Conservation (phyloP, 2,888 invertebrate species). For the Villa cingulata region DNA sequence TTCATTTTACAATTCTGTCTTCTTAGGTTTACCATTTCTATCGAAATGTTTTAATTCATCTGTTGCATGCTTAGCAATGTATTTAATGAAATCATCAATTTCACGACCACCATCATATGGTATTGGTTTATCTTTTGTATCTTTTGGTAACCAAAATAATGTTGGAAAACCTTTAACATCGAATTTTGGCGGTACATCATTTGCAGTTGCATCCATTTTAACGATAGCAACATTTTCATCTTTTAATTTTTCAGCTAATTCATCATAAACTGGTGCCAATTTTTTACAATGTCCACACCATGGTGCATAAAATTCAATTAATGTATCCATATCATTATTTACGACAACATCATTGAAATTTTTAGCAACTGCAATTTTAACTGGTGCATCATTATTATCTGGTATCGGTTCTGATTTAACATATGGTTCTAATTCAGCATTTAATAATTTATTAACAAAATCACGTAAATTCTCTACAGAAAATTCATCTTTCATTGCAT, state of each 20-base stretch:
- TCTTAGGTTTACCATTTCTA: slow-evolving; percentile 58
- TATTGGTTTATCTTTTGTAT: slow-evolving; percentile 59
- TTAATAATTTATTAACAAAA: slow-evolving; percentile 73
- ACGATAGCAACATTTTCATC: slow-evolving; percentile 82
- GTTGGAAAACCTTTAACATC: slow-evolving; percentile 97
- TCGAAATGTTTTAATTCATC: slow-evolving; percentile 76
- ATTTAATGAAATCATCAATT: slow-evolving; percentile 86
- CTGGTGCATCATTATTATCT: slow-evolving; percentile 65
- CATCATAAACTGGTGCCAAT: slow-evolving; percentile 84
- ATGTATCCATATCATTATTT: slow-evolving; percentile 80
- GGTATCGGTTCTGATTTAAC: slow-evolving; percentile 92
- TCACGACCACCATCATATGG: slow-evolving; percentile 90
- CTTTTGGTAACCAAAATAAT: slow-evolving; percentile 86
- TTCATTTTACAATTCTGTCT: slow-evolving; percentile 31
- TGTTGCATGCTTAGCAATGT: slow-evolving; percentile 83
- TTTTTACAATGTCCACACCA: slow-evolving; percentile 99
- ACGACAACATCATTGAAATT: slow-evolving; percentile 92
- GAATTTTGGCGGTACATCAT: slow-evolving; percentile 83
- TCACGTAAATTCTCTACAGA: slow-evolving; percentile 69
- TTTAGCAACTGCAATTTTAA: slow-evolving; percentile 85
- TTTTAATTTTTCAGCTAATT: slow-evolving; percentile 77
- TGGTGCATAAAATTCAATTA: slow-evolving; percentile 97
- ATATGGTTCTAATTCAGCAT: slow-evolving; percentile 75
- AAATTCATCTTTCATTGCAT: slow-evolving; percentile 78
- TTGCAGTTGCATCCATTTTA: slow-evolving; percentile 97